Conservation (phyloP, 2,113 vertebrate genomes). For the Nesoenas mayeri region DNA sequence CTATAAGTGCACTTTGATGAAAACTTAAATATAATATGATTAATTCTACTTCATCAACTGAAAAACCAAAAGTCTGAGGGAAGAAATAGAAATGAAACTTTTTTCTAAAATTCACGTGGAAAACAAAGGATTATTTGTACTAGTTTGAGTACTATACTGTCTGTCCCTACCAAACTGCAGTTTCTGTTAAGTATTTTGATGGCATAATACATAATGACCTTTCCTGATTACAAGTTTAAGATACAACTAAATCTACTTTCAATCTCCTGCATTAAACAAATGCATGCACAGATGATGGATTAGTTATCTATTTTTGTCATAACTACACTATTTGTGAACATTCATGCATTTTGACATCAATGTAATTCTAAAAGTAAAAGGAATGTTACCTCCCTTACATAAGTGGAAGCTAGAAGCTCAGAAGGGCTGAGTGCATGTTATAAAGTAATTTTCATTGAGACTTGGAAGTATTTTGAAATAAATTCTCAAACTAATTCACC, state of each 20-base stretch:
- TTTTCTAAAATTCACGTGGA: background rate
- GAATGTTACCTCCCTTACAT: background rate
- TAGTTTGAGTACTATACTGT: background rate
- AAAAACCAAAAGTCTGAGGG: background rate
- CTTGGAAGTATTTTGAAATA: background rate
- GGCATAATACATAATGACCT: background rate
- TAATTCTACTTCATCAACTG: slow-evolving; percentile 17
- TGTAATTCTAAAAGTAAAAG: background rate
- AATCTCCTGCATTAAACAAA: background rate
- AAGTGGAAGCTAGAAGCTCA: background rate
- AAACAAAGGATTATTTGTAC: background rate
- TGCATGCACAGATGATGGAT: background rate
- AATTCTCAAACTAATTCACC: background rate
- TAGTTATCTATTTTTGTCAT: background rate
- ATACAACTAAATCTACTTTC: background rate
- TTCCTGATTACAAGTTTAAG: background rate
- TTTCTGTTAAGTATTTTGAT: background rate
- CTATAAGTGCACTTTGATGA: background rate
- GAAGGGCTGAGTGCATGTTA: background rate
- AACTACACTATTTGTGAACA: background rate
- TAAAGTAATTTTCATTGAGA: background rate
- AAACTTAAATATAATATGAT: slow-evolving; percentile 30
- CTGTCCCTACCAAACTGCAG: background rate
- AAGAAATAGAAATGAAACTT: background rate
- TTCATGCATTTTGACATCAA: background rate